Evolutionary conservation across 1,140 invertebrate genomes (phyloP).

Genomic region (Saccostrea cuccullata): DNA sequence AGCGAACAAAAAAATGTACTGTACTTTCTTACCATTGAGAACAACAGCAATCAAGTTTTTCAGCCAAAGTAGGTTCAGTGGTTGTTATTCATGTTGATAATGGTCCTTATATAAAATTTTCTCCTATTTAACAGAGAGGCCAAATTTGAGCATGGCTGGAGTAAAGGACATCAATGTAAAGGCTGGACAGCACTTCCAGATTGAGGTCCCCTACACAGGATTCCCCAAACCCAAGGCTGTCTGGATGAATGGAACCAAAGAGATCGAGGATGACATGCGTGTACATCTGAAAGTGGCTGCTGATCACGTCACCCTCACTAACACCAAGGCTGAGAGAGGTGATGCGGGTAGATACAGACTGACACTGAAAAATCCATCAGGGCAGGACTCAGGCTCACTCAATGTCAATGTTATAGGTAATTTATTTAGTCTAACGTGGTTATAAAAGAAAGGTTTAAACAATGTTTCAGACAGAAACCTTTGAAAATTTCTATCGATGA

Average conservation of each 20-base stretch:
- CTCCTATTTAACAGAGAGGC: slow-evolving; percentile 85
- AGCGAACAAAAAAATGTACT: no score
- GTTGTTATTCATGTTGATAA: no score
- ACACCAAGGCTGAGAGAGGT: slow-evolving; percentile 92
- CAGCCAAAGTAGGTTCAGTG: no score
- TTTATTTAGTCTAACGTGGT: slow-evolving; percentile 59
- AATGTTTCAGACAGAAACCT: not conserved
- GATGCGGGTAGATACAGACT: slow-evolving; percentile 96
- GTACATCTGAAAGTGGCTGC: slow-evolving; percentile 83
- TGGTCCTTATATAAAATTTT: not conserved
- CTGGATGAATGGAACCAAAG: slow-evolving; percentile 93
- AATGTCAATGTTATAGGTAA: slow-evolving; percentile 93
- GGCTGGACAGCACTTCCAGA: slow-evolving; percentile 97
- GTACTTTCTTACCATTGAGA: no score
- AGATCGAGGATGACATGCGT: slow-evolving; percentile 84
- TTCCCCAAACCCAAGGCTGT: slow-evolving; percentile 96
- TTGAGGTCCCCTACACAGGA: slow-evolving; percentile 95
- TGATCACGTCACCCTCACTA: slow-evolving; percentile 93
- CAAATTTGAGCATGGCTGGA: slow-evolving; percentile 95
- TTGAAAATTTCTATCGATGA: no score
- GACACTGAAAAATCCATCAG: slow-evolving; percentile 95
- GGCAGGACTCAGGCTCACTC: slow-evolving; percentile 94
- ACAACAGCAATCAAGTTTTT: no score
- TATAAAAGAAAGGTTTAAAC: no score
- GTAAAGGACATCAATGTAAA: slow-evolving; percentile 96